Conservation (phyloP, 2,797 vertebrate species). For the Gorsachius magnificus region DNA sequence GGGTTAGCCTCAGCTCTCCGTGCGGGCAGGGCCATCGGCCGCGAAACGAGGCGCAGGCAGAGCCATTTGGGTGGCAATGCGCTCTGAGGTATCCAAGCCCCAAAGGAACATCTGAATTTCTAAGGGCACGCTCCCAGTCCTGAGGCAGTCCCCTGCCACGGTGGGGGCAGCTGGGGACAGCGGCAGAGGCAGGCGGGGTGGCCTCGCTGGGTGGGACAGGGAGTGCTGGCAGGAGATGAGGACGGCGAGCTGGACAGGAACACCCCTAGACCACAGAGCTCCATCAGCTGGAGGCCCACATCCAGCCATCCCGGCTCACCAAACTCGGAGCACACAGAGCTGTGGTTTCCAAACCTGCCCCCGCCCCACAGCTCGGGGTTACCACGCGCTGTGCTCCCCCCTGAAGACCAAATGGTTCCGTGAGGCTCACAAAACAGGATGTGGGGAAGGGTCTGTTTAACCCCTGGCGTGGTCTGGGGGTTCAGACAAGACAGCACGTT, state of each 20-base stretch:
- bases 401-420: not conserved
- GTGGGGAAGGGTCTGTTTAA: not conserved
- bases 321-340: fast-evolving
- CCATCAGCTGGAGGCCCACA: not conserved
- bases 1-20: not conserved
- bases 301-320: not conserved
- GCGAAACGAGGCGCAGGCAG: fast-evolving
- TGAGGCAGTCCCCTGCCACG: not conserved
- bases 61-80: not conserved
- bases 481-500: not conserved
- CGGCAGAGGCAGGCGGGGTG: not conserved
- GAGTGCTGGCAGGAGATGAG: not conserved
- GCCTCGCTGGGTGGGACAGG: fast-evolving
- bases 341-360: not conserved
- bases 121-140: not conserved
- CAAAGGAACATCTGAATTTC: not conserved
- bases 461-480: not conserved
- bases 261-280: not conserved
- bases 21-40: fast-evolving
- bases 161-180: not conserved
- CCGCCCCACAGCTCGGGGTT: not conserved
- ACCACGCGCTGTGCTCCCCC: not conserved
- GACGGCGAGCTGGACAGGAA: not conserved
- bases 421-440: not conserved
- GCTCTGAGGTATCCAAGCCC: not conserved